Evolutionary conservation across 2,888 invertebrate species (phyloP).

Genomic region (Troides helena): DNA sequence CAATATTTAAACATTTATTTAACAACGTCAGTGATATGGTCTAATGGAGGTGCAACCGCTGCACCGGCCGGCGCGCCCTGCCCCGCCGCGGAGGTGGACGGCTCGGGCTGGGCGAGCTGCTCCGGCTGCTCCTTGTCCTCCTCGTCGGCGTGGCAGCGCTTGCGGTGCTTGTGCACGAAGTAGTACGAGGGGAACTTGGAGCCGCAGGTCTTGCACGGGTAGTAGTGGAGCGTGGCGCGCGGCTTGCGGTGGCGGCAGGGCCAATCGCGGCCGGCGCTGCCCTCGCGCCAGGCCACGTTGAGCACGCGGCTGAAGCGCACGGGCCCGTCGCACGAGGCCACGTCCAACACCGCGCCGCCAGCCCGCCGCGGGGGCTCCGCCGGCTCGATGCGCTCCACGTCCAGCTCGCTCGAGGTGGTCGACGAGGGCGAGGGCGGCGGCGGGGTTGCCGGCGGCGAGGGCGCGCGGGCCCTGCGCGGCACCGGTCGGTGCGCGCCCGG

Average conservation of each 20-base stretch:
- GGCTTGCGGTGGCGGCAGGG: conserved; percentile 92
- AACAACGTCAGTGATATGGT: conserved; percentile 44
- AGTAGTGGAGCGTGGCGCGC: conserved; percentile 92
- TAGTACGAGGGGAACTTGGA: conserved; percentile 96
- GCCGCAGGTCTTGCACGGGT: conserved; percentile 95
- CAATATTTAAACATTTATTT: conserved; percentile 48
- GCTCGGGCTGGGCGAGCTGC: conserved; percentile 41
- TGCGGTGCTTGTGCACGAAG: conserved; percentile 95
- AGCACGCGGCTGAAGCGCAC: conserved; percentile 91
- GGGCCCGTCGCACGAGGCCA: conserved; percentile 96
- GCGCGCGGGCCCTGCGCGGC: conserved; percentile 60
- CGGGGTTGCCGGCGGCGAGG: conserved; percentile 57
- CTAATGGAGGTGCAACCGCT: conserved; percentile 42
- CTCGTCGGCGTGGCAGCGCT: conserved; percentile 89
- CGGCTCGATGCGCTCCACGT: conserved; percentile 66
- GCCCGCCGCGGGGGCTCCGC: conserved; percentile 41
- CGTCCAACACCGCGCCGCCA: conserved; percentile 84
- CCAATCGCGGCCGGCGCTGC: conserved; percentile 83
- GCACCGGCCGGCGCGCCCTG: conserved; percentile 46
- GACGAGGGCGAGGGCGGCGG: conserved; percentile 66
- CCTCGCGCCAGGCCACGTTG: conserved; percentile 86
- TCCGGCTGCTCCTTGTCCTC: conserved; percentile 37
- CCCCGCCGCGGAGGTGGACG: conserved; percentile 55
- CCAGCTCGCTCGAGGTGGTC: conserved; percentile 68
- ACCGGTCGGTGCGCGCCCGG: conserved; percentile 74